Evolutionary conservation across 2,888 invertebrate genomes (phyloP).

Genomic region (Iselma pallidipennis): DNA sequence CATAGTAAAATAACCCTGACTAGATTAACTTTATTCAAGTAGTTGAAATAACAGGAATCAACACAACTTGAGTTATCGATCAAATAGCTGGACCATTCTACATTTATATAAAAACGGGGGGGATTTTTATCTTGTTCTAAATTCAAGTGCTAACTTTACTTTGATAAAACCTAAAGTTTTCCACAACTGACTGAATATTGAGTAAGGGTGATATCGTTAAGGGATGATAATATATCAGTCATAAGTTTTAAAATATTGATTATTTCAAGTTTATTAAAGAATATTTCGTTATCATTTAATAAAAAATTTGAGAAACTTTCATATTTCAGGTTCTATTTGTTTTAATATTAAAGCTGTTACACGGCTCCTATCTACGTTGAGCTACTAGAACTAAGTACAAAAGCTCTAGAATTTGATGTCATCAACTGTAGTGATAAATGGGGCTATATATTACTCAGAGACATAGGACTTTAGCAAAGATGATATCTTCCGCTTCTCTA

Average conservation of each 20-base stretch:
- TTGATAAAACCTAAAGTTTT: not conserved
- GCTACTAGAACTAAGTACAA: conserved; percentile 21
- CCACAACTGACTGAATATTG: conserved; percentile 5
- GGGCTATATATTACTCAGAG: conserved; percentile 52
- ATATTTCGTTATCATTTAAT: not conserved
- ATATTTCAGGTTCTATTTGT: too few species aligned
- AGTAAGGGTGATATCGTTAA: conserved; percentile 16
- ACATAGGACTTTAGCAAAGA: conserved; percentile 54
- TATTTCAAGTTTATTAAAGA: not conserved
- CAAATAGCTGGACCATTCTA: not conserved
- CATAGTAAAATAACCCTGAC: conserved; percentile 2
- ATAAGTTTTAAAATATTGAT: conserved; percentile 1
- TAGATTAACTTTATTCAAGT: not conserved
- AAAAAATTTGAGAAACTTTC: too few species aligned
- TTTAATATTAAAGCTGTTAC: not conserved
- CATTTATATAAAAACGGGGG: not conserved
- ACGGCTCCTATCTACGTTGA: conserved; percentile 15
- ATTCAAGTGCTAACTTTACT: not conserved
- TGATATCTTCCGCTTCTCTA: conserved; percentile 50
- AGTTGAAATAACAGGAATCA: not conserved
- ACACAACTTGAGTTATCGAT: not conserved
- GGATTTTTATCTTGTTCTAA: not conserved
- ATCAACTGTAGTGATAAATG: conserved; percentile 52
- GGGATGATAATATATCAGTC: conserved; percentile 21
- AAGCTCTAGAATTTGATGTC: conserved; percentile 49